Base-by-base conservation (phyloP, 2,113 vertebrate genomes). In the Motacilla tschutschensis region DNA sequence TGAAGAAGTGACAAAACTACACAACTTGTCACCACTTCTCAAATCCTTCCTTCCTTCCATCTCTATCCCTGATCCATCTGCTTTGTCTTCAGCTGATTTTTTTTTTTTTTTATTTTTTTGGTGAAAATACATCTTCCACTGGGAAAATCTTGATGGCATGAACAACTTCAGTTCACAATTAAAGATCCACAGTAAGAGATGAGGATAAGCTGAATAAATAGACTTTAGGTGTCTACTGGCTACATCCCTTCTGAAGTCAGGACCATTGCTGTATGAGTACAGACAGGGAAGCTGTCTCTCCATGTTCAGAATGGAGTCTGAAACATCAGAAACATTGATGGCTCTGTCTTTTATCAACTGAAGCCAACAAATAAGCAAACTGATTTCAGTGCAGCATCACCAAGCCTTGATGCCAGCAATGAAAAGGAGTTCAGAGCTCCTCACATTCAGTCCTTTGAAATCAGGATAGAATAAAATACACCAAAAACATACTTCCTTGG, bases 151-250 rank as follows among this genome's bases (percentile, higher is more conserved):
- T 55, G 17, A 47, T 47, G 18, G 7, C 16, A 43, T 12, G 9
- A 71, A 14, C 14, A 41, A 18, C 20, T 46, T 41, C 1, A 29
- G 4, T 44, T 66, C 76, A 26, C 16, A 81, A 5, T 3, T 67
- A 41, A 64, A 72, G 22, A 74, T 24, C 5, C 10, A 25, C 8
- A 35, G 29, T 46, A 47, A 80, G 29, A 50, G 20, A 48, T 15
- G 57, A 55, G 21, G 8, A 21, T 24, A 81, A 74, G 8, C 7
- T 47, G 26, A 86, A 66, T 65, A 38, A 83, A 29, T n/a, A n/a
- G 6, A 28, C 6, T 43, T 46, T 51, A 14, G 18, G 3, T 2
- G 1, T 3, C 8, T 35, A 31, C 24, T 64, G 20, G 14, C 8
- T 26, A n/a, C 18, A 51, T 12, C 4, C 10, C 5, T 12, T 72